Conservation (phyloP, 2,888 invertebrate species). For the Oscheius sp. region DNA sequence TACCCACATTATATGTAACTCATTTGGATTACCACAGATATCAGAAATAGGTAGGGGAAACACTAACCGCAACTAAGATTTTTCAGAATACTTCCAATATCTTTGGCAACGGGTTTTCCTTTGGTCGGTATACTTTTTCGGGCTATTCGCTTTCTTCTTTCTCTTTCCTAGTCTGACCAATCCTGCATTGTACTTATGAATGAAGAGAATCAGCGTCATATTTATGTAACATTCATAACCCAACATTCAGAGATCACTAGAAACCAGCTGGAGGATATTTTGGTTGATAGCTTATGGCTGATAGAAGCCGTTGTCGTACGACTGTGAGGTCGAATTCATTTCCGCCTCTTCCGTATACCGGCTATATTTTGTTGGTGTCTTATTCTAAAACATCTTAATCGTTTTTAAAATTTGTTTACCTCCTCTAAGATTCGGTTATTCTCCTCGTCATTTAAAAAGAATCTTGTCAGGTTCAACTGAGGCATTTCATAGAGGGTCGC, state of each 20-base stretch:
- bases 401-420: not conserved
- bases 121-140: not conserved
- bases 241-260: slow-evolving; percentile 20
- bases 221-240: slow-evolving; percentile 1
- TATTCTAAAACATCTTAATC: not conserved
- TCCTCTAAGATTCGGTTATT: slow-evolving; percentile 24
- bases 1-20: slow-evolving; percentile 65
- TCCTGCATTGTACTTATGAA: slow-evolving; percentile 6
- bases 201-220: too few relatives aligned
- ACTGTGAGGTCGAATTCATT: slow-evolving; percentile 5
- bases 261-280: slow-evolving; percentile 18
- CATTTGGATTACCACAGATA: slow-evolving; percentile 66
- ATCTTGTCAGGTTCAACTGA: slow-evolving; percentile 81
- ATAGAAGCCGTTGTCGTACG: slow-evolving; percentile 22
- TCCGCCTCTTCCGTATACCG: slow-evolving; percentile 18
- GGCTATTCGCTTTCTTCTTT: not conserved
- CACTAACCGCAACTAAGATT: not conserved
- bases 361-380: slow-evolving; percentile 9
- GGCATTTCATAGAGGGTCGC: slow-evolving; percentile 89
- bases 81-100: not conserved
- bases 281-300: slow-evolving; percentile 7
- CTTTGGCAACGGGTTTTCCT: not conserved
- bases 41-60: slow-evolving; percentile 49
- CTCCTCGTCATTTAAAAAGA: slow-evolving; percentile 53
- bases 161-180: not conserved